Percentiles rank a stretch among this genome's conserved stretches.
Conservation (phyloP, 2,113 vertebrate genomes). For the Anas platyrhynchos region DNA sequence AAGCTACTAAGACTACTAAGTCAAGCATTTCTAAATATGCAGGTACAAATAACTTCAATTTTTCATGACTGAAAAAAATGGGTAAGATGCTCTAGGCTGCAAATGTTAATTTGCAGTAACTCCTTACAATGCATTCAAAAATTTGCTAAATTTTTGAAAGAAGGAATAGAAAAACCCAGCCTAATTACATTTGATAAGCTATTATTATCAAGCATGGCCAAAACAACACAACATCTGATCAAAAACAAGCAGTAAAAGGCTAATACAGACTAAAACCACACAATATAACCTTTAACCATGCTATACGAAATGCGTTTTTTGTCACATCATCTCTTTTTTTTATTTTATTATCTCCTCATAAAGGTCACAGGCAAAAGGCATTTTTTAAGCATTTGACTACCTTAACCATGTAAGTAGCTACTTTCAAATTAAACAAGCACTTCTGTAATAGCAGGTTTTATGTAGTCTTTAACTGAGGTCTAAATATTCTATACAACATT, state of each 20-base stretch:
- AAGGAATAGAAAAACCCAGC: not conserved
- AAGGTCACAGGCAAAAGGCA: not conserved
- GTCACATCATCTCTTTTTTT: not conserved
- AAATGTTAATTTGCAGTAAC: not conserved
- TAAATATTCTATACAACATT: not conserved
- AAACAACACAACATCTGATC: not conserved
- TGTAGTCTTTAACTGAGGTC: not conserved
- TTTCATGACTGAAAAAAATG: not conserved
- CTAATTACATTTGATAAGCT: not conserved
- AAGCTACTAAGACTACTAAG: not conserved
- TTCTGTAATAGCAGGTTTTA: not conserved
- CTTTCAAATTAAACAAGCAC: not conserved
- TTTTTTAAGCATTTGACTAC: not conserved
- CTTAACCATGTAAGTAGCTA: not conserved
- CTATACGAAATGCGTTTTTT: not conserved
- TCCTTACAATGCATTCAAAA: not conserved
- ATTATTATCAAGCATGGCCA: not conserved
- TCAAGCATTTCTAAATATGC: not conserved
- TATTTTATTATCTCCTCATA: not conserved
- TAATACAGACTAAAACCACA: not conserved
- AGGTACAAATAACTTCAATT: not conserved
- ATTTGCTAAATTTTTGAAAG: not conserved
- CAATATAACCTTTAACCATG: not conserved
- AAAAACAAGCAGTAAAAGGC: not conserved
- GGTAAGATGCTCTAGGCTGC: not conserved